Conservation (phyloP, 2,888 invertebrate species). For the Agriopis aurantiaria region DNA sequence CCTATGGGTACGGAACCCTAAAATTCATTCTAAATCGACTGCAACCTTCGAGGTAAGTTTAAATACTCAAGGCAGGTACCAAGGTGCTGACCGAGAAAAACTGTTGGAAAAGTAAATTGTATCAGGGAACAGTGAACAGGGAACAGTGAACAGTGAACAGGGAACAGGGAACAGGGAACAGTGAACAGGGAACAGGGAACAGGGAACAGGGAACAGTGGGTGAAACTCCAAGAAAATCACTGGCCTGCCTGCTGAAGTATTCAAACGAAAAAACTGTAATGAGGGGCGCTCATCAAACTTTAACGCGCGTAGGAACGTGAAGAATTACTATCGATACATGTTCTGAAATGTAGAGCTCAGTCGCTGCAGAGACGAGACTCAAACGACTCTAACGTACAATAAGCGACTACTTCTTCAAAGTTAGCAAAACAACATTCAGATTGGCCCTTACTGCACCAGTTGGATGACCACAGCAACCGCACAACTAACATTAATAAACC, state of each 20-base stretch:
- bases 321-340: conserved; percentile 25
- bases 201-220: conserved; percentile 38
- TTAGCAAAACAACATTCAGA: too few species aligned
- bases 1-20: too few species aligned
- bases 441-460: too few species aligned
- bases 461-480: too few species aligned
- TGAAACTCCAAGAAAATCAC: conserved; percentile 66
- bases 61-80: conserved; percentile 8
- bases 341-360: not conserved
- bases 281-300: conserved; percentile 72
- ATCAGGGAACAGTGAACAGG: conserved; percentile 40
- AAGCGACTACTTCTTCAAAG: too few species aligned
- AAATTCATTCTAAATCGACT: not conserved
- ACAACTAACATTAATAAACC: too few species aligned
- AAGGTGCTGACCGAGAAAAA: conserved; percentile 29
- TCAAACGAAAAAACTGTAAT: conserved; percentile 77
- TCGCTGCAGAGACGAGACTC: not conserved
- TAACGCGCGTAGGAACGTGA: conserved; percentile 58
- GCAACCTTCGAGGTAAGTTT: not conserved
- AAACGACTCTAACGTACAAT: too few species aligned
- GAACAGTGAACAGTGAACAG: too few species aligned
- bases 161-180: too few species aligned
- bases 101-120: conserved; percentile 38
- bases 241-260: conserved; percentile 70
- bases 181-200: too few species aligned